Percentiles rank a stretch among this genome's conserved stretches.
phyloP scores from a whole-genome alignment of 2,888 invertebrate species.

The Aphidius colemani region DNA sequence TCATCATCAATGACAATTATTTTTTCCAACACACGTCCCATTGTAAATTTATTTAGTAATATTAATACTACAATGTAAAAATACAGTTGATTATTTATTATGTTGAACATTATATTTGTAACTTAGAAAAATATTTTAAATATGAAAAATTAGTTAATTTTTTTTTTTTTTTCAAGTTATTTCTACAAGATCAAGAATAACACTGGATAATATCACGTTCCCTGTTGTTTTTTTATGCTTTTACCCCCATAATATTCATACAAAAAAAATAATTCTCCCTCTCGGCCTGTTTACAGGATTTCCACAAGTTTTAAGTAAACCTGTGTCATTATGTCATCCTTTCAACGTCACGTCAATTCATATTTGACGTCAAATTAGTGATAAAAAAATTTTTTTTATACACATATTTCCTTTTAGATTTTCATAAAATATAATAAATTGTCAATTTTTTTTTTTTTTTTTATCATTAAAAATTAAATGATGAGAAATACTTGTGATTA shows the following conservation, averaged over 20 bases:
- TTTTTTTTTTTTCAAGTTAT: background rate
- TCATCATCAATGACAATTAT: too few species aligned
- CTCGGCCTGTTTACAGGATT: slow-evolving; percentile 10
- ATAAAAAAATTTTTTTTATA: too few species aligned
- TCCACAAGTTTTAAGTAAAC: slow-evolving; percentile 7
- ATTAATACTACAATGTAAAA: slow-evolving; percentile 1
- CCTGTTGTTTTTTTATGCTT: slow-evolving; percentile 43
- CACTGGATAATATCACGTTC: slow-evolving; percentile 17
- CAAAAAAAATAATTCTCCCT: background rate
- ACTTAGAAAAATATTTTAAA: background rate
- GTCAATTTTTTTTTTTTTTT: too few species aligned
- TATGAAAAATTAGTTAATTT: background rate
- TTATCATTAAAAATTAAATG: too few species aligned
- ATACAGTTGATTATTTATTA: background rate
- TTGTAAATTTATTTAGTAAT: too few species aligned
- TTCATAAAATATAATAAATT: too few species aligned
- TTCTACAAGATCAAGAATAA: slow-evolving; percentile 13
- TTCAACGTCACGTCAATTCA: slow-evolving; percentile 35
- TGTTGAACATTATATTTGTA: slow-evolving; percentile 2
- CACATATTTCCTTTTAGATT: too few species aligned
- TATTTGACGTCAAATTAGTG: background rate
- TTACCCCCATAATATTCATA: background rate
- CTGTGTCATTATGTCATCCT: slow-evolving; percentile 28
- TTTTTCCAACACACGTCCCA: too few species aligned
- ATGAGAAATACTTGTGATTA: too few species aligned